phyloP scores from a whole-genome alignment of 2,888 invertebrate species.

The Tetragnatha montana region DNA sequence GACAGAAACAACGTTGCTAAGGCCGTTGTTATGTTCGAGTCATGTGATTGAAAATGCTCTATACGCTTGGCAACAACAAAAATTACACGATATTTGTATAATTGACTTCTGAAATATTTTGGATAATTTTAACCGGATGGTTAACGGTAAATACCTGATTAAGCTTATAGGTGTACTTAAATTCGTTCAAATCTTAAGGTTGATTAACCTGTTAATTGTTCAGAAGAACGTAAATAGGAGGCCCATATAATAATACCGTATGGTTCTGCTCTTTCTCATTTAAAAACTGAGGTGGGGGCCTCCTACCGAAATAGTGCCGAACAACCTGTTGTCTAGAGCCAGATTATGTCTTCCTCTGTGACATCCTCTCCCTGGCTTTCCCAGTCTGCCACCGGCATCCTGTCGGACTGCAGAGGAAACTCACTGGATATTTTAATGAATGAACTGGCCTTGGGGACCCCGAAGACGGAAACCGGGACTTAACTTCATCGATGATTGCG shows the following conservation, averaged over 20 bases:
- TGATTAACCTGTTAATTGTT: not conserved
- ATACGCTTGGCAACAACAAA: too few species aligned
- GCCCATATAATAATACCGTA: not conserved
- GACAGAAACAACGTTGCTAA: too few species aligned
- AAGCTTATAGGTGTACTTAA: too few species aligned
- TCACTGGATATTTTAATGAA: conserved; percentile 54
- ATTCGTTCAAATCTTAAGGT: not conserved
- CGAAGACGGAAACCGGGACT: conserved; percentile 54
- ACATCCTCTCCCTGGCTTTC: not conserved
- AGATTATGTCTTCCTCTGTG: not conserved
- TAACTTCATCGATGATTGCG: not conserved
- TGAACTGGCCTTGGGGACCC: conserved; percentile 58
- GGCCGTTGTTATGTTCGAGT: too few species aligned
- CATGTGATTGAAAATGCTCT: too few species aligned
- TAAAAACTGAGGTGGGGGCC: not conserved
- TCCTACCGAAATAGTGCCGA: not conserved
- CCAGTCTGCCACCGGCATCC: conserved; percentile 18
- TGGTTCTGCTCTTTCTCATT: not conserved
- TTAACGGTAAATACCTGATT: too few species aligned
- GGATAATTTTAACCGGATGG: too few species aligned
- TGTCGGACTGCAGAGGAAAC: conserved; percentile 57
- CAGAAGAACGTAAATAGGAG: not conserved
- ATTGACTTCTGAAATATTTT: too few species aligned
- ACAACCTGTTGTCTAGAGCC: not conserved
- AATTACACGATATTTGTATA: too few species aligned